These are phyloP conservation scores for Drosophila pandora DNA, from an alignment of 1,140 invertebrate genomes.

Conservation along the genomic window DNA sequence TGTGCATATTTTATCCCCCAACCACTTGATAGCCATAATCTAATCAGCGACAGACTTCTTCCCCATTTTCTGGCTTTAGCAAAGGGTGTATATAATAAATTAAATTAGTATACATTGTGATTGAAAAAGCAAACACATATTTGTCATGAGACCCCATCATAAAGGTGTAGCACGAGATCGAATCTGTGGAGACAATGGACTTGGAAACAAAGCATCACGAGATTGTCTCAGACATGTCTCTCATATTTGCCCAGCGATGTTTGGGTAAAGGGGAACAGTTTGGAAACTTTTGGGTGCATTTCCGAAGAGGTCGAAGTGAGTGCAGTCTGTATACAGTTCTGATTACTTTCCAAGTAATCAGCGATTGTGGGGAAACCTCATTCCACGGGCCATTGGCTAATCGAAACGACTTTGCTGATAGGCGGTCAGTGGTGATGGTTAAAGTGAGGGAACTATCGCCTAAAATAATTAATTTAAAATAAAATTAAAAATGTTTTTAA, in stretches of 20 bases:
- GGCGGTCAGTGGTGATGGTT: constrained; percentile 9
- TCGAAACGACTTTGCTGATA: constrained; percentile 45
- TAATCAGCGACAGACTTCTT: neutral
- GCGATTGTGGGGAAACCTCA: constrained; percentile 33
- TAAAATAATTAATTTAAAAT: neutral
- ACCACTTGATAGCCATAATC: constrained; percentile 3
- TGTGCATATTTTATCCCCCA: constrained; percentile 1
- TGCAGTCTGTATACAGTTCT: constrained; percentile 19
- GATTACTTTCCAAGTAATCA: constrained; percentile 50
- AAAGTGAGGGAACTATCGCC: neutral
- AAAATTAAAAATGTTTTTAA: neutral
- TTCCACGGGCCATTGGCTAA: constrained; percentile 22
- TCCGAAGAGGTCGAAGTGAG: constrained; percentile 16
- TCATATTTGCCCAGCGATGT: neutral
- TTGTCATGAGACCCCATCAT: neutral
- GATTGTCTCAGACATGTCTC: neutral
- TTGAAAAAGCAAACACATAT: constrained; percentile 5
- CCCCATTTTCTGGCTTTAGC: neutral
- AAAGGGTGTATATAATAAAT: neutral
- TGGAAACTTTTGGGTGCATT: constrained; percentile 7
- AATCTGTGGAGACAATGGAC: neutral
- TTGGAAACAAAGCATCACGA: constrained; percentile 23
- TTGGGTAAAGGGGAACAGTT: neutral
- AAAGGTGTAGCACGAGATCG: constrained; percentile 13
- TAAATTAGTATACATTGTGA: constrained; percentile 11